phyloP scores from a whole-genome alignment of 2,113 vertebrate species.

The Thalassoma bifasciatum region DNA sequence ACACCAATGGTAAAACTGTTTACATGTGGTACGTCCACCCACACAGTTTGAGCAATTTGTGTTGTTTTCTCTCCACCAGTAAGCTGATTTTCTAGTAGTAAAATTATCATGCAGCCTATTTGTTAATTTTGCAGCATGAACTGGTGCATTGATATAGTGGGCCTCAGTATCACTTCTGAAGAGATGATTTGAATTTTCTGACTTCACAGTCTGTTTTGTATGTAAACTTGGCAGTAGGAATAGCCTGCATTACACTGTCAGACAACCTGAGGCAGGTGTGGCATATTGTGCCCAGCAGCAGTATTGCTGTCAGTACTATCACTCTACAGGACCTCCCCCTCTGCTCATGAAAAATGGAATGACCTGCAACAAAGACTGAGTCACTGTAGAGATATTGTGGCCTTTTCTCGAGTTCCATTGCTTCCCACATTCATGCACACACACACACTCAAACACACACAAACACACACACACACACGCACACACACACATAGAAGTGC shows the following conservation, averaged over 20 bases:
- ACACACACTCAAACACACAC: slow-evolving; percentile 15
- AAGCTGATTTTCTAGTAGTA: too few species aligned
- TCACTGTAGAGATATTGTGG: slow-evolving; percentile 54
- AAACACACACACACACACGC: background rate
- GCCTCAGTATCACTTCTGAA: too few species aligned
- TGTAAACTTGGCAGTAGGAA: background rate
- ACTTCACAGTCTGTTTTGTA: background rate
- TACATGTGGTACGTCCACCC: slow-evolving; percentile 25
- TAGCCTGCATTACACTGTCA: background rate
- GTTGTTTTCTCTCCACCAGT: slow-evolving; percentile 18
- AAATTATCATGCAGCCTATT: background rate
- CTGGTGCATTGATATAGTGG: too few species aligned
- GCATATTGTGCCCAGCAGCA: background rate
- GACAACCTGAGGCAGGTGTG: background rate
- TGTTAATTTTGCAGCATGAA: background rate
- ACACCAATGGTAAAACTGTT: background rate
- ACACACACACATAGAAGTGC: background rate
- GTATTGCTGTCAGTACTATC: slow-evolving; percentile 27
- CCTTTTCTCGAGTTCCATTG: slow-evolving; percentile 59
- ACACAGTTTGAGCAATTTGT: slow-evolving; percentile 15
- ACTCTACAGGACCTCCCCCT: slow-evolving; percentile 27
- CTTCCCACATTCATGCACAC: slow-evolving; percentile 54
- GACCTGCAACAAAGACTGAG: slow-evolving; percentile 60
- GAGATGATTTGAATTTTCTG: background rate
- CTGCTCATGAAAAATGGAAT: slow-evolving; percentile 60